Evolutionary conservation across 2,113 vertebrate genomes (phyloP).

Genomic region (Shinisaurus crocodilurus): DNA sequence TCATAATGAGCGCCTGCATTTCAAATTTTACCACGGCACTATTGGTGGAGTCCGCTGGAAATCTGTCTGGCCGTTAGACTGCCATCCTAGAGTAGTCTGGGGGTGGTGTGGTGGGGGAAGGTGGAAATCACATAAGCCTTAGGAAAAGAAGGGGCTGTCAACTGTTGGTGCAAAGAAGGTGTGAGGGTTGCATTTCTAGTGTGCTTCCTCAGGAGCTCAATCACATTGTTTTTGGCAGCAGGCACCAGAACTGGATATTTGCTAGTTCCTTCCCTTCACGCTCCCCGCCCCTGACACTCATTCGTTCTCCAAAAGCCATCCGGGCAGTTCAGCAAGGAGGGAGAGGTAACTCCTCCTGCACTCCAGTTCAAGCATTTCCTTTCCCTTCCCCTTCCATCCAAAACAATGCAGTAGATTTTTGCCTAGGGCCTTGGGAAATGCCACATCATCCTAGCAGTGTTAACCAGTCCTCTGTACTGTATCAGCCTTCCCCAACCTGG

Average conservation of each 20-base stretch:
- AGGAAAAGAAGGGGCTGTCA: neutral
- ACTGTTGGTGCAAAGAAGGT: neutral
- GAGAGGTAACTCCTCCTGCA: neutral
- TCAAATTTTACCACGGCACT: no score
- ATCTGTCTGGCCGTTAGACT: neutral
- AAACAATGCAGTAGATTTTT: neutral
- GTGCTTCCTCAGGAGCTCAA: no score
- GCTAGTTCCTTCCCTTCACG: slow-evolving; percentile 1
- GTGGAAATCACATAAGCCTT: neutral
- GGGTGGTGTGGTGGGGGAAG: no score
- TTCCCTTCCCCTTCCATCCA: neutral
- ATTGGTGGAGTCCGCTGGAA: neutral
- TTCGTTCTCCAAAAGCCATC: no score
- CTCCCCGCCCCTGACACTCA: neutral
- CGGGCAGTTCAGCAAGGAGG: neutral
- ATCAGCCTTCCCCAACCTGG: neutral
- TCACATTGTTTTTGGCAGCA: neutral
- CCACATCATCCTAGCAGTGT: neutral
- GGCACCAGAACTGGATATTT: neutral
- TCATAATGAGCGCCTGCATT: no score
- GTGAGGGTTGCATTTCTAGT: neutral
- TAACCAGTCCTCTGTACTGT: neutral
- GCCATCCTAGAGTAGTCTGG: neutral
- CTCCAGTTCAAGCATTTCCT: neutral
- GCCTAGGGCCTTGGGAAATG: neutral